These are phyloP conservation scores for Xenentodon cancila DNA, from an alignment of 2,797 vertebrate species.

Conservation along the genomic window DNA sequence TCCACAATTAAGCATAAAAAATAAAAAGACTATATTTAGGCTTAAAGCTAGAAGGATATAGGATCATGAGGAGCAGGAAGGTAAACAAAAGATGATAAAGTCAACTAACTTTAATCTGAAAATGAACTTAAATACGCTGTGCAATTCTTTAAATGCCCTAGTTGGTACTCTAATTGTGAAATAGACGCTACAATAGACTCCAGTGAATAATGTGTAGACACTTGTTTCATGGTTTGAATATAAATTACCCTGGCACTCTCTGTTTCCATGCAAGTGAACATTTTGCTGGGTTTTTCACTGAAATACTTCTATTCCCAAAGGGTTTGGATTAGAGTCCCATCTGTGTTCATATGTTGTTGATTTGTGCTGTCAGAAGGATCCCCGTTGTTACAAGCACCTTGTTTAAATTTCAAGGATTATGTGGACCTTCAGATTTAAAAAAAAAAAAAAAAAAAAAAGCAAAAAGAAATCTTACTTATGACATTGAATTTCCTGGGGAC, in stretches of 20 bases:
- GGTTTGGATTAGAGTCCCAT: slow-evolving; percentile 61
- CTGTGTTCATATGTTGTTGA: slow-evolving; percentile 63
- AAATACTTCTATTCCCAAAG: slow-evolving; percentile 61
- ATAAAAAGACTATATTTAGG: background rate
- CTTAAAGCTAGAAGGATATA: background rate
- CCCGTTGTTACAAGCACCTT: slow-evolving; percentile 45
- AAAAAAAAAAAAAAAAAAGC: background rate
- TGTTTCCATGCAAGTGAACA: slow-evolving; percentile 51
- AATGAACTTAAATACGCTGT: slow-evolving; percentile 19
- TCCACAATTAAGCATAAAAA: background rate
- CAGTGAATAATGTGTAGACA: slow-evolving; percentile 41
- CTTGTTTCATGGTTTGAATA: slow-evolving; percentile 64
- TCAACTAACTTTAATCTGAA: slow-evolving; percentile 1
- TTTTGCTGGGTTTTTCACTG: slow-evolving; percentile 49
- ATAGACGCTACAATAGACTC: slow-evolving; percentile 35
- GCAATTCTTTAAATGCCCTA: slow-evolving; percentile 24
- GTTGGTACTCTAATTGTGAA: slow-evolving; percentile 25
- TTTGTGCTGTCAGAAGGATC: slow-evolving; percentile 60
- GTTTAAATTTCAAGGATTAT: slow-evolving; percentile 53
- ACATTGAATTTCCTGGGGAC: slow-evolving; percentile 25
- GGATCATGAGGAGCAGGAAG: background rate
- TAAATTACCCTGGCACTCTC: slow-evolving; percentile 53
- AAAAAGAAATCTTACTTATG: slow-evolving; percentile 13
- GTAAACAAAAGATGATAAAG: slow-evolving; percentile 5
- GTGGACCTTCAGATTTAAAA: slow-evolving; percentile 33